Evolutionary conservation across 30 jellyfish, hydroid and myxozoan species (phyloP).

Genomic region (Sanderia malayensis): DNA sequence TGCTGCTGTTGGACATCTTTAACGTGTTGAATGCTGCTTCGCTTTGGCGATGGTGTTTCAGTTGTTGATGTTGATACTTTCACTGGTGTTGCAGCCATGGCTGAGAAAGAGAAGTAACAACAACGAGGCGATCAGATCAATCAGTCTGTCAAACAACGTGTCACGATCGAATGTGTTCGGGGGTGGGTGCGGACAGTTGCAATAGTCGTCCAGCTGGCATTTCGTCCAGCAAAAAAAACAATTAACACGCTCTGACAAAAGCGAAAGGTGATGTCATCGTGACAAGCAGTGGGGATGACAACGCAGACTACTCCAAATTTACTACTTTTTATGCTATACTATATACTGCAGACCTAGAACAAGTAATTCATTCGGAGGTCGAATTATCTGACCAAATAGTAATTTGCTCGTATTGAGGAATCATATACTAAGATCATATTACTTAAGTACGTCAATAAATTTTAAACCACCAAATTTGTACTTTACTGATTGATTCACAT

Average conservation of each 20-base stretch:
- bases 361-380: no score
- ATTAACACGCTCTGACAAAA: constrained; percentile 12
- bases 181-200: not conserved
- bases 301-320: no score
- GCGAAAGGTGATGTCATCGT: not conserved
- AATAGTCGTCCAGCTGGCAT: constrained; percentile 5
- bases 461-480: no score
- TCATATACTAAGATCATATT: no score
- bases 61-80: constrained; percentile 11
- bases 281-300: no score
- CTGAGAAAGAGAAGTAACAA: constrained; percentile 12
- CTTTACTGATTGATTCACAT: no score
- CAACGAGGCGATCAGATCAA: constrained; percentile 1
- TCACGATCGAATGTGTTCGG: no score
- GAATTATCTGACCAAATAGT: no score
- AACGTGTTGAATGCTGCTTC: not conserved
- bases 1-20: constrained; percentile 42
- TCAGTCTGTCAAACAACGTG: not conserved
- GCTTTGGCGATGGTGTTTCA: not conserved
- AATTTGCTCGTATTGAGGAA: no score
- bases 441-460: no score
- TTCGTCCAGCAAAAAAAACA: constrained; percentile 12
- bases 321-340: no score
- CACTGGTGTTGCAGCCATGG: constrained; percentile 41
- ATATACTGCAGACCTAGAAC: no score